Evolutionary conservation across 2,113 vertebrate genomes (phyloP).

Genomic region (Aspidoscelis tigris): DNA sequence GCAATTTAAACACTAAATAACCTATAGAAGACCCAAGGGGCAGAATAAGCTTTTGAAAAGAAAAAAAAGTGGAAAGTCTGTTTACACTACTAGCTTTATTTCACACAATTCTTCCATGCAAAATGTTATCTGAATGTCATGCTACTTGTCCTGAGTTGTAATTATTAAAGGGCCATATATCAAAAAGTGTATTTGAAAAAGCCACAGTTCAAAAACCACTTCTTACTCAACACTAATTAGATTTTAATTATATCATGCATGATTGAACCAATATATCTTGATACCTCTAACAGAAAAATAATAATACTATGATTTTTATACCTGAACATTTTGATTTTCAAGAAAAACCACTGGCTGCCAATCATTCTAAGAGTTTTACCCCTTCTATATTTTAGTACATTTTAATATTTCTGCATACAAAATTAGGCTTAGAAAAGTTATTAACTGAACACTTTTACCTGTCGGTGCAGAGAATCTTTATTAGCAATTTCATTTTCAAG

Average conservation of each 20-base stretch:
- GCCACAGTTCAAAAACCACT: too few relatives aligned
- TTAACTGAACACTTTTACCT: slow-evolving; percentile 75
- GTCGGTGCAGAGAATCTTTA: slow-evolving; percentile 91
- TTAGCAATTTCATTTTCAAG: slow-evolving; percentile 98
- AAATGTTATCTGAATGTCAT: background rate
- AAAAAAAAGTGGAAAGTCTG: background rate
- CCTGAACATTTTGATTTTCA: too few relatives aligned
- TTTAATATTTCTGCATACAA: background rate
- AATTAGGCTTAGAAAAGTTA: background rate
- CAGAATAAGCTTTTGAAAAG: background rate
- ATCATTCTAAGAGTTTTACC: too few relatives aligned
- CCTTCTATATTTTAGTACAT: background rate
- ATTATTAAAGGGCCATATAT: too few relatives aligned
- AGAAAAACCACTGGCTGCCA: too few relatives aligned
- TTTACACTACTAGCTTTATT: background rate
- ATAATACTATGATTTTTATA: too few relatives aligned
- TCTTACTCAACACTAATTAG: too few relatives aligned
- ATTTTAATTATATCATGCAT: too few relatives aligned
- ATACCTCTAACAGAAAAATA: too few relatives aligned
- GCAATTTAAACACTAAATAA: too few relatives aligned
- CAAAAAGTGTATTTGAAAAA: too few relatives aligned
- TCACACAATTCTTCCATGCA: background rate
- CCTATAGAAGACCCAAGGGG: background rate
- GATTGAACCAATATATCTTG: too few relatives aligned
- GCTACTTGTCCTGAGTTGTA: background rate